Percentiles rank a stretch among this genome's conserved stretches.
phyloP scores from a whole-genome alignment of 1,140 invertebrate species.

The Cotesia glomerata region DNA sequence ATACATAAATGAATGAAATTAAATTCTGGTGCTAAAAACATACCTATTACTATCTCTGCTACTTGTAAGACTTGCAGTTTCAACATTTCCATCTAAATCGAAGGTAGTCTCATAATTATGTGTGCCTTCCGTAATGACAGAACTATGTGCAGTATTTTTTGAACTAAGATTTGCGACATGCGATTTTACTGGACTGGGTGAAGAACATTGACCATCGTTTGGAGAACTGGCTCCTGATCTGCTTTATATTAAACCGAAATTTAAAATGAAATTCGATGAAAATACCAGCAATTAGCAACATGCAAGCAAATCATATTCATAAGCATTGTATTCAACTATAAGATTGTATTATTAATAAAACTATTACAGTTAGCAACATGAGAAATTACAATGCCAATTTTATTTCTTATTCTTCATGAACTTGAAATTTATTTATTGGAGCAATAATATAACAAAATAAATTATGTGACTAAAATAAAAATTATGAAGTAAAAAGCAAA shows the following conservation, averaged over 20 bases:
- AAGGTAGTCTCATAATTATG: conserved; percentile 85
- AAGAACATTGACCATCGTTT: conserved; percentile 51
- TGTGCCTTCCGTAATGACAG: conserved; percentile 48
- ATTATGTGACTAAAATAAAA: too few species aligned
- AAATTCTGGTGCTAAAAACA: not conserved
- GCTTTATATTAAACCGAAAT: conserved; percentile 56
- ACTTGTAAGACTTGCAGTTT: conserved; percentile 70
- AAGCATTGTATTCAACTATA: conserved; percentile 9
- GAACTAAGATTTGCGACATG: conserved; percentile 40
- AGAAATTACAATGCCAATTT: too few species aligned
- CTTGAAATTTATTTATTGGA: too few species aligned
- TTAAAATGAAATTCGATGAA: conserved; percentile 58
- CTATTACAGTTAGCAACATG: too few species aligned
- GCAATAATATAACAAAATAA: too few species aligned
- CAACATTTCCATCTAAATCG: conserved; percentile 83
- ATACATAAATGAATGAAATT: not conserved
- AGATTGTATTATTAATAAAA: too few species aligned
- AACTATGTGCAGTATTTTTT: conserved; percentile 51
- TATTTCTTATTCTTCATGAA: too few species aligned
- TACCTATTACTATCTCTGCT: conserved; percentile 75
- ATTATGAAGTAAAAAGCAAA: too few species aligned
- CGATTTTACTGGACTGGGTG: conserved; percentile 58
- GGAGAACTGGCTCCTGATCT: conserved; percentile 53
- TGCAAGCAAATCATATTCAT: conserved; percentile 38
- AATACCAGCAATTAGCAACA: conserved; percentile 52